These are phyloP conservation scores for Hyperoodon ampullatus DNA, from an alignment of 2,113 vertebrate genomes.

Conservation along the genomic window DNA sequence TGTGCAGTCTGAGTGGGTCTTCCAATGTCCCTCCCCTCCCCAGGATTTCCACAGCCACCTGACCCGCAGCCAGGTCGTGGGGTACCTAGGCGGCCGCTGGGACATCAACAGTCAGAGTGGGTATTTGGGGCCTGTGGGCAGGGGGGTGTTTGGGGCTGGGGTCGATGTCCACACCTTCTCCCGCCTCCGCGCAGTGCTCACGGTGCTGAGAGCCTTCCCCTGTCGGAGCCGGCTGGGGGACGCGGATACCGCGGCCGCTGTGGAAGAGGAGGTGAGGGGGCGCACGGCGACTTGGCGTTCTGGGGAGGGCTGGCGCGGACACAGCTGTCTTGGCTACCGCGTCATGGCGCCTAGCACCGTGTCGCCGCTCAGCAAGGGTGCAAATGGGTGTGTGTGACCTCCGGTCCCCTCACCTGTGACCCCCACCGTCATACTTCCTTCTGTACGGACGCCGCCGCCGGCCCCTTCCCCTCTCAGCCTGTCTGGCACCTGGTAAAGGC, in stretches of 20 bases:
- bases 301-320: neutral
- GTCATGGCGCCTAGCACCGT: neutral
- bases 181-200: conserved; percentile 87
- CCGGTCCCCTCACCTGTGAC: too few relatives aligned
- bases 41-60: conserved; percentile 98
- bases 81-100: conserved; percentile 97
- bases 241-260: conserved; percentile 85
- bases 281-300: too few relatives aligned
- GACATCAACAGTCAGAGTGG: conserved; percentile 95
- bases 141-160: neutral
- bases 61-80: conserved; percentile 95
- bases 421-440: neutral
- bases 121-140: conserved; percentile 47
- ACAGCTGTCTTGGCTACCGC: neutral
- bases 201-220: conserved; percentile 94
- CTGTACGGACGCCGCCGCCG: fast-evolving
- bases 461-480: neutral
- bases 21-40: neutral
- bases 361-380: neutral
- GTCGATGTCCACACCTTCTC: neutral
- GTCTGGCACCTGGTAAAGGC: neutral
- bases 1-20: neutral
- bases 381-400: neutral
- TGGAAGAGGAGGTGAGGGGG: conserved; percentile 93
- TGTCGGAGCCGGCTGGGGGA: conserved; percentile 94